These are phyloP conservation scores for Poecilia gillii DNA, from an alignment of 2,797 vertebrate genomes.

Conservation along the genomic window DNA sequence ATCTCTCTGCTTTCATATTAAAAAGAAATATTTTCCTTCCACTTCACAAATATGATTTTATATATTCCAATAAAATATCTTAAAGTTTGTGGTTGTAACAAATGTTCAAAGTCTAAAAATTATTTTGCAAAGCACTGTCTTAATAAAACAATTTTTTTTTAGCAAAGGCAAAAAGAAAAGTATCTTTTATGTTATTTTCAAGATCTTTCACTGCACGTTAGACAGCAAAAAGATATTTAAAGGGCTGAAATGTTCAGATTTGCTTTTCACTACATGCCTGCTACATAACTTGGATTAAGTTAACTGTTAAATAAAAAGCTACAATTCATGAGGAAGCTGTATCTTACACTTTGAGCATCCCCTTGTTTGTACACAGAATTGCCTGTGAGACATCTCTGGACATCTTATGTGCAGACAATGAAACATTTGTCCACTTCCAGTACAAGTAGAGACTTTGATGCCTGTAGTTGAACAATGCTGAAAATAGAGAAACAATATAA, in stretches of 20 bases:
- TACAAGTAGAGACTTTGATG: conserved; percentile 25
- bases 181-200: neutral
- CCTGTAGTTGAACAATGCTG: conserved; percentile 17
- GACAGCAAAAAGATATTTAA: neutral
- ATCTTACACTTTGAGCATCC: neutral
- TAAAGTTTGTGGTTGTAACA: neutral
- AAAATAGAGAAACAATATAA: conserved; percentile 44
- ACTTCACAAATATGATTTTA: neutral
- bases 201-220: neutral
- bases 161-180: neutral
- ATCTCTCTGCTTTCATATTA: neutral
- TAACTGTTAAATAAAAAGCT: neutral
- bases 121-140: neutral
- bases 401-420: neutral
- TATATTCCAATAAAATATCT: neutral
- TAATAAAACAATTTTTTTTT: neutral
- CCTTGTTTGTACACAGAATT: conserved; percentile 7
- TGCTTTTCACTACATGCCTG: too few species aligned
- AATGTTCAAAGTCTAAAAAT: neutral
- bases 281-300: neutral
- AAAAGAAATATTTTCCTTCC: neutral
- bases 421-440: conserved; percentile 25
- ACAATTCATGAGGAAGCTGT: too few species aligned
- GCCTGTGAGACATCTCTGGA: neutral
- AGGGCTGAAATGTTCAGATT: neutral